Evolutionary conservation across 2,888 invertebrate species (phyloP), one percentile per base, ranked within the genome.

Genomic region (Tyria jacobaeae): DNA sequence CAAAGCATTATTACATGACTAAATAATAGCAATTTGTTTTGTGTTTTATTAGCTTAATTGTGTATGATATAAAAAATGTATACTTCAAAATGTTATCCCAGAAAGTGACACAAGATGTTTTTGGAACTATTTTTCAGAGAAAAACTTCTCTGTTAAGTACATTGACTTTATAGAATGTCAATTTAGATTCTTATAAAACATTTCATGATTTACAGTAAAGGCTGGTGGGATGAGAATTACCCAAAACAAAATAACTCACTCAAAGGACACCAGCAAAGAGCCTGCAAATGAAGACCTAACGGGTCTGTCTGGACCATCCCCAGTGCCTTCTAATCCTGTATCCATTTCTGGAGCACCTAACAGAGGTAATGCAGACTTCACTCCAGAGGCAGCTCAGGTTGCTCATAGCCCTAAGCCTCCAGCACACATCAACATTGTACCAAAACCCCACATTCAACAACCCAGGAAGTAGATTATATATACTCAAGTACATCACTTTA

Each of bases 221-320:
- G 98, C 97, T 62, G 98, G 98, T 56, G 98, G 98, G 2, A 98
- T 98, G 98, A 95, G 98, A 75, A 98, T 98, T 81, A 97, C 97
- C 15, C 98, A 98, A 82, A 97, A 98, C 84, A 98, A 98, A 89
- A 90, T 94, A 1, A 95, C 96, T 7, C 96, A 96, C 75, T 90
- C 95, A 47, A 96, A 96, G 74, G 96, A 96, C 59, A 94, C 93
- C 15, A 50, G 72, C 12, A 96, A 95, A 84, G 95, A 95, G 76
- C 79, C 95, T 10, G 89, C 95, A 4, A 95, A 95, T 57, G 97
- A 96, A 83, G 97, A 97, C 81, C 95, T 96, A 65, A 96, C 96
- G 0, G 96, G 96, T 47, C 94, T 97, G 0, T 96, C 96, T 59
- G 96, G 97, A 31, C 96, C 96, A 0, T 95, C 95, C 15, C 96